Evolutionary conservation across 2,888 invertebrate genomes (phyloP), one percentile per base, ranked within the genome.

Genomic region (Apomyelois bistriatella): DNA sequence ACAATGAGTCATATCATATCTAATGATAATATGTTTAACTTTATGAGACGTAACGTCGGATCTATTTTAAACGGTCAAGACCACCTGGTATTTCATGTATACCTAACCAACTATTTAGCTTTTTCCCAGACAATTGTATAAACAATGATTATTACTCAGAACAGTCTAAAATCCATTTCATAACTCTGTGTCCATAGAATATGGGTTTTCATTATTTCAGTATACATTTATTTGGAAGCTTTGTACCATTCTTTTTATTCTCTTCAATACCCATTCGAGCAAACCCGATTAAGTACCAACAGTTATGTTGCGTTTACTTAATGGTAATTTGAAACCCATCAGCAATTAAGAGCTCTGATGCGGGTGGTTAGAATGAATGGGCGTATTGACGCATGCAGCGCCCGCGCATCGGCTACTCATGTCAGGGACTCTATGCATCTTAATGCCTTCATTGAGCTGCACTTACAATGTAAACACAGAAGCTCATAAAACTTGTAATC

Each of bases 261-360:
- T 5, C 8, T 15, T 8, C 8, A 7, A 5, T 0, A 9, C 15
- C 32, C 43, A 49, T 38, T 36, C 36, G 17, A 43, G 17, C 22
- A n/a, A 6, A 43, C 32, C 16, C 49, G 10, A 42, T 36, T 16
- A 43, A 52, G 22, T 22, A 22, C 22, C 12, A 37, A 17, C 36
- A 16, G 8, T 55, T 52, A 49, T 49, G 48, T 52, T 51, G 48
- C 28, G 35, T 54, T 52, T 41, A 40, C 40, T 7, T 13, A 56
- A 54, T 52, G 57, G 69, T 69, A 64, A 74, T 76, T 69, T 70
- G 72, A 77, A 71, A 68, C 63, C 61, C 64, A 73, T 75, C 66
- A 65, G 63, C 62, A 76, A 81, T 81, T 78, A 80, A 77, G 68
- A 68, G 68, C 58, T 60, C 62, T 61, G 59, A 80, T 79, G 79